These are phyloP conservation scores for Orchesella cincta DNA, from an alignment of 1,140 invertebrate species.

Conservation along the genomic window DNA sequence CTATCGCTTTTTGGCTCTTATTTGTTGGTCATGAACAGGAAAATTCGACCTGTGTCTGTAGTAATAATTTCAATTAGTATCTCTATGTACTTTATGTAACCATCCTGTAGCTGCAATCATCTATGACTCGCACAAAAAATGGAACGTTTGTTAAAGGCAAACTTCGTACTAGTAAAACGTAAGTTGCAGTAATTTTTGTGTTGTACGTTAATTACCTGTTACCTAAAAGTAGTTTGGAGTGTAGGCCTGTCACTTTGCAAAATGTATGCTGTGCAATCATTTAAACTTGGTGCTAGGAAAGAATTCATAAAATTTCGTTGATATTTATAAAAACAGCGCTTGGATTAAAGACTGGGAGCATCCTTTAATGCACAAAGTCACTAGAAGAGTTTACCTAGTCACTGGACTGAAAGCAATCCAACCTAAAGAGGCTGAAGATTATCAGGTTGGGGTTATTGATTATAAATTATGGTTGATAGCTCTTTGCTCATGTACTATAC, in stretches of 20 bases:
- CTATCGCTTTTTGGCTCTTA: too few relatives aligned
- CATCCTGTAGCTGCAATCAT: slow-evolving; percentile 43
- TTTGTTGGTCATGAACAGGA: too few relatives aligned
- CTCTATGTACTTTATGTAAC: too few relatives aligned
- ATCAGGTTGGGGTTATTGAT: slow-evolving; percentile 47
- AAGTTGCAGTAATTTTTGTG: slow-evolving; percentile 32
- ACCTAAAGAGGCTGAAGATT: slow-evolving; percentile 51
- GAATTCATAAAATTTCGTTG: background rate
- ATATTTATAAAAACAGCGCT: slow-evolving; percentile 40
- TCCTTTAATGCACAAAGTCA: slow-evolving; percentile 47
- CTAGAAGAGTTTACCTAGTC: slow-evolving; percentile 50
- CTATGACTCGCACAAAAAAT: slow-evolving; percentile 47
- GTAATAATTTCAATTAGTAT: too few relatives aligned
- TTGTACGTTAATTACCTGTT: background rate
- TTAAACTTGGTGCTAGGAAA: background rate
- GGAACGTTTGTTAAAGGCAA: slow-evolving; percentile 51
- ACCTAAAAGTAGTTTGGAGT: background rate
- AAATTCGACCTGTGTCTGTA: too few relatives aligned
- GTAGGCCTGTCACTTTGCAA: background rate
- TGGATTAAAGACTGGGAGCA: slow-evolving; percentile 52
- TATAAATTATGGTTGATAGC: background rate
- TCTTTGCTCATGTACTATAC: background rate
- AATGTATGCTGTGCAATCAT: background rate
- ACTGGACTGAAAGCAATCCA: slow-evolving; percentile 51
- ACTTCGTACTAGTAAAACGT: slow-evolving; percentile 52